Evolutionary conservation across 2,113 vertebrate species (phyloP).

Genomic region (Gymnocephalus cernua): DNA sequence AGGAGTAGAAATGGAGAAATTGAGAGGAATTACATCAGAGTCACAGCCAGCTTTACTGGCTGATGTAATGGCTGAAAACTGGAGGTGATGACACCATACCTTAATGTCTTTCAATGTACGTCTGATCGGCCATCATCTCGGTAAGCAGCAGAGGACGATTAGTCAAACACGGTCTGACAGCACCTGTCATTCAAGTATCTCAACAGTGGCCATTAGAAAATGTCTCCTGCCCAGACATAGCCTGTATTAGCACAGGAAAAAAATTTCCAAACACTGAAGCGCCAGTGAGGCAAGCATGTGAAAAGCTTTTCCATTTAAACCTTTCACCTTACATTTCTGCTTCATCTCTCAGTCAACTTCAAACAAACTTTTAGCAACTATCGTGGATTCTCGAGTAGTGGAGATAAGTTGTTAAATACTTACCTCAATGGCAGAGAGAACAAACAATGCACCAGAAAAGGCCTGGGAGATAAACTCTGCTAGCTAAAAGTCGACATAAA

Average conservation of each 20-base stretch:
- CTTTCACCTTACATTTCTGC: neutral
- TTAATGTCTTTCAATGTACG: constrained; percentile 20
- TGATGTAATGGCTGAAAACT: constrained; percentile 58
- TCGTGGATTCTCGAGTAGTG: neutral
- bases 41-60: constrained; percentile 8
- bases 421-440: neutral
- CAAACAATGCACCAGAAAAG: neutral
- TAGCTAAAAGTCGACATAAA: neutral
- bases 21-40: constrained; percentile 48
- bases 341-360: neutral
- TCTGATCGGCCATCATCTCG: constrained; percentile 25
- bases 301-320: constrained; percentile 11
- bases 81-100: constrained; percentile 39
- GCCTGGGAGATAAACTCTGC: neutral
- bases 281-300: constrained; percentile 4
- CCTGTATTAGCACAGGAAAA: constrained; percentile 2
- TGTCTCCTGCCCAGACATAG: neutral
- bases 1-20: constrained; percentile 21
- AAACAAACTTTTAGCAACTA: constrained; percentile 1
- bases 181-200: constrained; percentile 22
- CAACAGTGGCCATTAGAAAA: constrained; percentile 1
- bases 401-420: neutral
- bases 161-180: constrained; percentile 44
- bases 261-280: constrained; percentile 3
- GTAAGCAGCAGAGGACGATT: constrained; percentile 30